These are phyloP conservation scores for Lycophotia porphyrea DNA, from an alignment of 2,888 invertebrate species.

Conservation along the genomic window DNA sequence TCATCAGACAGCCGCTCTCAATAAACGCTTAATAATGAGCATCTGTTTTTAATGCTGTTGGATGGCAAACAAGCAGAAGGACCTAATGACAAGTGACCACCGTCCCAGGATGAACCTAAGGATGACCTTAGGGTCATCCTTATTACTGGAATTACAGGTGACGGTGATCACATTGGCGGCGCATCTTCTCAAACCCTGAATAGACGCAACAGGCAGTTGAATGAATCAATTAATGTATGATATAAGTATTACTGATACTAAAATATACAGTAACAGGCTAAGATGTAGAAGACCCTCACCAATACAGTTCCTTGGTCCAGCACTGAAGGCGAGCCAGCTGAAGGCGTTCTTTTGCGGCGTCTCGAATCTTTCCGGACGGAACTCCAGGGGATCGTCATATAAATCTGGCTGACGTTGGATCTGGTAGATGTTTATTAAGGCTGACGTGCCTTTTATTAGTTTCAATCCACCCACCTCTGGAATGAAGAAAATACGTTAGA, in stretches of 20 bases:
- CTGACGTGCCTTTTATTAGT: constrained; percentile 77
- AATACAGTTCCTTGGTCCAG: constrained; percentile 90
- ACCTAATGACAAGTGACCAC: neutral
- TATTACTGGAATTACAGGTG: neutral
- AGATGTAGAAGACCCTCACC: constrained; percentile 53
- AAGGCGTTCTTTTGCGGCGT: constrained; percentile 76
- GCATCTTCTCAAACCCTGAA: neutral
- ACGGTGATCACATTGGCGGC: neutral
- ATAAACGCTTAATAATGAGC: neutral
- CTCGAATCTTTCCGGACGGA: constrained; percentile 89
- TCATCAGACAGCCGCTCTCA: neutral
- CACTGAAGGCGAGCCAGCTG: constrained; percentile 91
- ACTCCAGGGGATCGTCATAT: constrained; percentile 89
- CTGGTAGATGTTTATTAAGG: constrained; percentile 82
- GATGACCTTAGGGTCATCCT: neutral
- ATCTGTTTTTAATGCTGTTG: neutral
- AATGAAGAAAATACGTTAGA: constrained; percentile 29
- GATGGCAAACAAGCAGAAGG: neutral
- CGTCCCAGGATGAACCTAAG: neutral
- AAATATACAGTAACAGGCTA: neutral
- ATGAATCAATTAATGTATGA: too few species aligned
- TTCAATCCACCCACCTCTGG: constrained; percentile 67
- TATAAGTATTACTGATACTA: neutral
- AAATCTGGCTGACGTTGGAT: constrained; percentile 87
- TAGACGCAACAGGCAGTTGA: neutral